phyloP scores from a whole-genome alignment of 2,113 vertebrate genomes.

The Garra rufa region DNA sequence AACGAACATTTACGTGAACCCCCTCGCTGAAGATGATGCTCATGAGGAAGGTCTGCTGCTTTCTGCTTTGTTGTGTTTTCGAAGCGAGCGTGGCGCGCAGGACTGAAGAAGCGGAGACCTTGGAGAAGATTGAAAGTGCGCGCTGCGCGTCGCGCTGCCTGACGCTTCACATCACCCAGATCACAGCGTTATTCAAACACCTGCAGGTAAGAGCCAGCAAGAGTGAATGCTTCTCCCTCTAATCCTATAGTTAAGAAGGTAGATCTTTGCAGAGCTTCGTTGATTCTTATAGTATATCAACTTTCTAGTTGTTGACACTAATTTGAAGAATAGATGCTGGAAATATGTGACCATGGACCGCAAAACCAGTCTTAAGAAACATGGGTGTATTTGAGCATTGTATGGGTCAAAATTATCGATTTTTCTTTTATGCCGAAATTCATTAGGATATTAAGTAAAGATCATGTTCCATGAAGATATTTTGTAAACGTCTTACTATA shows the following conservation, averaged over 20 bases:
- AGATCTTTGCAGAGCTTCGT: background rate
- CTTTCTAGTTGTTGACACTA: background rate
- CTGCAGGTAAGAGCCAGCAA: conserved; percentile 71
- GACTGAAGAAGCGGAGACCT: conserved; percentile 72
- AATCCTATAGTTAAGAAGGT: background rate
- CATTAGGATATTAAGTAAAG: too few relatives aligned
- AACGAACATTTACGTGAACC: background rate
- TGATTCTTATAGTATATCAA: too few relatives aligned
- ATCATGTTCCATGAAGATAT: too few relatives aligned
- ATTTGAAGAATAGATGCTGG: background rate
- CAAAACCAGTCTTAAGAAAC: too few relatives aligned
- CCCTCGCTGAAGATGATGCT: conserved; percentile 59
- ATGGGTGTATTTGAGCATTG: too few relatives aligned
- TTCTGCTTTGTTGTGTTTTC: conserved; percentile 65
- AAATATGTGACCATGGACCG: too few relatives aligned
- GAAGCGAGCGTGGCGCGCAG: conserved; percentile 66
- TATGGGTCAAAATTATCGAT: too few relatives aligned
- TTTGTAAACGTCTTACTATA: too few relatives aligned
- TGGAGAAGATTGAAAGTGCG: conserved; percentile 74
- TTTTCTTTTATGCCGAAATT: too few relatives aligned
- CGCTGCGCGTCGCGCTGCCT: conserved; percentile 80
- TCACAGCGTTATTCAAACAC: conserved; percentile 74
- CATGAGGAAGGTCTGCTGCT: conserved; percentile 40
- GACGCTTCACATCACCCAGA: conserved; percentile 79
- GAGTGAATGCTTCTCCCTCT: background rate